A percentile compares a stretch with the other conserved stretches of the same genome.
These are phyloP conservation scores for Tubiluchus corallicola DNA, from an alignment of 2,888 invertebrate species.

Conservation along the genomic window DNA sequence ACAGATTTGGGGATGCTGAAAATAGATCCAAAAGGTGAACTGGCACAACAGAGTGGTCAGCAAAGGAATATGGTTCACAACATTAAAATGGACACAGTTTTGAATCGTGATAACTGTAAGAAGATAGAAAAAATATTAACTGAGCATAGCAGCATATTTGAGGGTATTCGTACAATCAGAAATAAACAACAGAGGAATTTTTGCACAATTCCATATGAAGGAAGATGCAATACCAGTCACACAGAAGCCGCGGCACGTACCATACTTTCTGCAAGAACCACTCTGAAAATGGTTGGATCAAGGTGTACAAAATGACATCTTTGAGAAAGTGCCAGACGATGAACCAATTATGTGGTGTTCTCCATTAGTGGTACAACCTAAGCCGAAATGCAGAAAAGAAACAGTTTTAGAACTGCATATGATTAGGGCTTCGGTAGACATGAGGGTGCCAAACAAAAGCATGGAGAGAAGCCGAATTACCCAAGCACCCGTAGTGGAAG, in stretches of 20 bases:
- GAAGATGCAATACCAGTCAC: constrained; percentile 10
- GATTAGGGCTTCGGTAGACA: constrained; percentile 12
- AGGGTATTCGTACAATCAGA: too few relatives aligned
- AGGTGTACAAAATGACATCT: constrained; percentile 9
- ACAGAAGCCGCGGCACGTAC: constrained; percentile 13
- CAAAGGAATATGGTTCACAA: too few relatives aligned
- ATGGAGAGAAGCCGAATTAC: constrained; percentile 8
- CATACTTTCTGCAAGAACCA: constrained; percentile 15
- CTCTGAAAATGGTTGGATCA: constrained; percentile 5
- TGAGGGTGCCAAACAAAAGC: constrained; percentile 9
- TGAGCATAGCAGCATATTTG: too few relatives aligned
- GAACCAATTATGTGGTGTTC: constrained; percentile 13
- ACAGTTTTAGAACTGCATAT: too few relatives aligned
- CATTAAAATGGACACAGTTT: too few relatives aligned
- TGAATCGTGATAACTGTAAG: too few relatives aligned
- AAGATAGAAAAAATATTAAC: too few relatives aligned
- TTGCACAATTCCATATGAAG: not conserved
- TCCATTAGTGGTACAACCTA: constrained; percentile 9
- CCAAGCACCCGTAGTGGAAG: constrained; percentile 9
- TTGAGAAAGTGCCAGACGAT: constrained; percentile 6
- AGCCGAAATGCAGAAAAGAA: too few relatives aligned
- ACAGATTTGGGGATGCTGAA: too few relatives aligned
- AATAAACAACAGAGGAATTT: too few relatives aligned
- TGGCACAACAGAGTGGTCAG: too few relatives aligned
- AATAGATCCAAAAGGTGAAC: too few relatives aligned